phyloP scores from a whole-genome alignment of 2,797 vertebrate species.

The Percopsis omiscomaycus region DNA sequence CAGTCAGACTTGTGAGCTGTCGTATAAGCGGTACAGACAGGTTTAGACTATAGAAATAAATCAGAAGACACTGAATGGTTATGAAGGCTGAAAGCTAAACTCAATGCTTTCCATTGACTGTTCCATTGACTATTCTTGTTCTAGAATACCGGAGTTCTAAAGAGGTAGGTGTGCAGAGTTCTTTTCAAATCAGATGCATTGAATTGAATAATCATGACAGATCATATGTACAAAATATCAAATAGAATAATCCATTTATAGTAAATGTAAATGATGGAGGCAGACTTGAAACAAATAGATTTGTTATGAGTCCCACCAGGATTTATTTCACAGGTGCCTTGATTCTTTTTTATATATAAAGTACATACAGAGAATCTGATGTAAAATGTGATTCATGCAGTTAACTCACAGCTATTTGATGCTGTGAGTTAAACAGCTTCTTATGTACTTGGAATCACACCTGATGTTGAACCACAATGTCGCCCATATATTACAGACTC shows the following conservation, averaged over 20 bases:
- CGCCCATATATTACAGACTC: no score
- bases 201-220: no score
- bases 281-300: background rate
- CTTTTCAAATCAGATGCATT: background rate
- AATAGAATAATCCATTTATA: no score
- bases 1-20: slow-evolving; percentile 3
- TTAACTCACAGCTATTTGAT: background rate
- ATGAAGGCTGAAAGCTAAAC: slow-evolving; percentile 1
- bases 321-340: slow-evolving; percentile 5
- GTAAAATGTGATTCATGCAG: background rate
- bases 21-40: background rate
- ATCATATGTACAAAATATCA: no score
- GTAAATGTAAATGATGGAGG: no score
- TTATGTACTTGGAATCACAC: no score
- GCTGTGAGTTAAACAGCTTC: no score
- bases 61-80: slow-evolving; percentile 11
- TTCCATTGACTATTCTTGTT: background rate
- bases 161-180: slow-evolving; percentile 43
- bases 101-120: background rate
- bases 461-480: no score
- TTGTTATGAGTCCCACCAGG: slow-evolving; percentile 6
- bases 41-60: background rate
- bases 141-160: slow-evolving; percentile 19
- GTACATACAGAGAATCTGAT: background rate
- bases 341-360: background rate